A percentile compares a stretch with the other conserved stretches of the same genome.
These are phyloP conservation scores for Nannospalax galili DNA, from an alignment of 2,113 vertebrate genomes.

Conservation along the genomic window DNA sequence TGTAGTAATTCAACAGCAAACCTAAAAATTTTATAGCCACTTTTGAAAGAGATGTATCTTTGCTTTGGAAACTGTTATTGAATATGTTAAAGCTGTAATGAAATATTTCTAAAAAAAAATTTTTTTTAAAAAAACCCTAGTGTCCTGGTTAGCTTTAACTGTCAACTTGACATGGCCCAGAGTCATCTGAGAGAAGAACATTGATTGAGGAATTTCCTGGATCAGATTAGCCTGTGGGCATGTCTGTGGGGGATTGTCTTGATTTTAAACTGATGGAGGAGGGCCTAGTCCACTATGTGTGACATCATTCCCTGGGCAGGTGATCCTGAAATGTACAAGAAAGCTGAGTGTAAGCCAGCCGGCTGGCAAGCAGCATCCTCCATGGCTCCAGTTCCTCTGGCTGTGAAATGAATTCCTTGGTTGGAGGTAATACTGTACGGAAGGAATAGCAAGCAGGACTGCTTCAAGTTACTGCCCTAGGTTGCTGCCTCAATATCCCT, in stretches of 20 bases:
- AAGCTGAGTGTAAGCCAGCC: not conserved
- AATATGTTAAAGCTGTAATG: no score
- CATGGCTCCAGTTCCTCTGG: no score
- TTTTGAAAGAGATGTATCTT: no score
- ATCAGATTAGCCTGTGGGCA: not conserved
- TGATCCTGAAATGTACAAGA: not conserved
- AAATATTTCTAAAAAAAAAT: no score
- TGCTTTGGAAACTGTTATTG: no score
- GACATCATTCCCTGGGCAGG: not conserved
- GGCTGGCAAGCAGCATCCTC: no score
- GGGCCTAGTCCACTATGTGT: not conserved
- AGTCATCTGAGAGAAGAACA: not conserved
- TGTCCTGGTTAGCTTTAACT: not conserved
- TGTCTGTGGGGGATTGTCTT: not conserved
- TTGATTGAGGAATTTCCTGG: no score
- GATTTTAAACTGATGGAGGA: not conserved
- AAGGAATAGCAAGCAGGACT: not conserved
- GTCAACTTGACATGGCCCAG: not conserved
- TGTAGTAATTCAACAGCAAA: no score
- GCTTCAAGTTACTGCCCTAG: not conserved
- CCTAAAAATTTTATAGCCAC: no score
- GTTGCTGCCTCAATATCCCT: not conserved
- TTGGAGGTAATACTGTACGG: not conserved
- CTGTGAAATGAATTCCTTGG: no score
- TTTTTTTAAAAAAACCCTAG: no score